These are phyloP conservation scores for Datnioides undecimradiatus DNA, from an alignment of 2,113 vertebrate species.

Conservation along the genomic window DNA sequence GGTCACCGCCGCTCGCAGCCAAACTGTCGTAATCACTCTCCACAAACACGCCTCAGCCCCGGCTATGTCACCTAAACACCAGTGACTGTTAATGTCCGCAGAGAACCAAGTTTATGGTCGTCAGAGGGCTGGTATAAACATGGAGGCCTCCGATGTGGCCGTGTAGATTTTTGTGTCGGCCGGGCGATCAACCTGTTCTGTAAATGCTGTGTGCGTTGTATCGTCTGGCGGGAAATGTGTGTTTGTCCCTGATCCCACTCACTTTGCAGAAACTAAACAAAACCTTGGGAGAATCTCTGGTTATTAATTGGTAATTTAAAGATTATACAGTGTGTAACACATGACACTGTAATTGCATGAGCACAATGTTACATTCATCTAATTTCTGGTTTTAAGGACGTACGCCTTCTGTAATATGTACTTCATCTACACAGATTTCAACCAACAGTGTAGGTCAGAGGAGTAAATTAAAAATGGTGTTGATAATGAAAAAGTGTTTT, in stretches of 20 bases:
- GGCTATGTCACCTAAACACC: constrained; percentile 77
- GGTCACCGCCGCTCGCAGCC: constrained; percentile 35
- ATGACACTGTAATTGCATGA: neutral
- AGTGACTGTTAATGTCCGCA: constrained; percentile 55
- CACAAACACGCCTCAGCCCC: constrained; percentile 66
- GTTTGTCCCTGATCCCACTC: constrained; percentile 27
- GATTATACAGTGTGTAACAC: neutral
- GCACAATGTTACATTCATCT: neutral
- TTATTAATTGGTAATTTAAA: neutral
- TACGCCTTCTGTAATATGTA: neutral
- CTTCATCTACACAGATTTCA: neutral
- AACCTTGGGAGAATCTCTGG: neutral
- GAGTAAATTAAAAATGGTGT: neutral
- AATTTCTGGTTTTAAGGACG: neutral
- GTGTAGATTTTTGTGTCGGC: constrained; percentile 47
- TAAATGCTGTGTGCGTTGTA: constrained; percentile 16
- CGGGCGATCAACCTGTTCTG: constrained; percentile 3
- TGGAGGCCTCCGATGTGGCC: neutral
- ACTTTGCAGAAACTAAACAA: constrained; percentile 25
- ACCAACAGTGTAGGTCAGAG: neutral
- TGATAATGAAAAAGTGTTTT: neutral
- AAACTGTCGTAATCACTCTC: constrained; percentile 56
- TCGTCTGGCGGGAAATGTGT: constrained; percentile 7
- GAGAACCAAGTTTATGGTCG: constrained; percentile 51
- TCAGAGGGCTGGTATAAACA: constrained; percentile 52